Base-by-base conservation (phyloP, 2,888 invertebrate species). In the Germaria angustata region DNA sequence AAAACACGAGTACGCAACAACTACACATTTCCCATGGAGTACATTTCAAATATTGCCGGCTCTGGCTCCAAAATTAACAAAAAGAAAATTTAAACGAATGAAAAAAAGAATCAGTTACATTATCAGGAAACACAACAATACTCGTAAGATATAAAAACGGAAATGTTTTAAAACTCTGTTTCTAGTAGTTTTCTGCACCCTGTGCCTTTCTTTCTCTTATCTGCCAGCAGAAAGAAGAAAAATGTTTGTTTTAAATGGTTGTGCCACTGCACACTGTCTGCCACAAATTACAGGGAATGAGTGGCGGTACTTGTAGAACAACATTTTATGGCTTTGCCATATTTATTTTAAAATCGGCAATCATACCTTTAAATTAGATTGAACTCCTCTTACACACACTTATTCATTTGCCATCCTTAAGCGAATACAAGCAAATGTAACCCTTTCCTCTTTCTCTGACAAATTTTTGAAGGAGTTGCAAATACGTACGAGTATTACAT, bases 61-160 rank as follows among this genome's bases (percentile, higher is more conserved):
- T 41, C 36, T 32, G 34, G 46, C 66, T 81, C 17, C 32, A 13
- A 34, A 15, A 15, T 11, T 13, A n/a, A 11, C 0, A 2, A 32
- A 46, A 44, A 15, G 20, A 24, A 8, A 20, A 17, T n/a, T n/a
- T n/a, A n/a, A n/a, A n/a, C n/a, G n/a, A n/a, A n/a, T n/a, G n/a
- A 34, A 46, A 61, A 55, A 20, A 41, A 22, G 15, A 65, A 69
- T 66, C 46, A 55, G 82, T 66, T 66, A 79, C 75, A 65, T 76
- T 75, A 72, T 76, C 75, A 82, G 81, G 66, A 72, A 81, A 68
- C 68, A 63, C 72, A 73, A 75, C 65, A 82, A 76, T 75, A n/a
- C n/a, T n/a, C n/a, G n/a, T n/a, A 55, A 79, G 82, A 82, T 82
- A 79, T 82, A 71, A 66, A 82, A 79, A 66, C 79, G 79, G 82